A percentile compares a stretch with the other conserved stretches of the same genome.
Conservation (phyloP, 2,113 vertebrate genomes). For the Haplotaxodon microlepis region DNA sequence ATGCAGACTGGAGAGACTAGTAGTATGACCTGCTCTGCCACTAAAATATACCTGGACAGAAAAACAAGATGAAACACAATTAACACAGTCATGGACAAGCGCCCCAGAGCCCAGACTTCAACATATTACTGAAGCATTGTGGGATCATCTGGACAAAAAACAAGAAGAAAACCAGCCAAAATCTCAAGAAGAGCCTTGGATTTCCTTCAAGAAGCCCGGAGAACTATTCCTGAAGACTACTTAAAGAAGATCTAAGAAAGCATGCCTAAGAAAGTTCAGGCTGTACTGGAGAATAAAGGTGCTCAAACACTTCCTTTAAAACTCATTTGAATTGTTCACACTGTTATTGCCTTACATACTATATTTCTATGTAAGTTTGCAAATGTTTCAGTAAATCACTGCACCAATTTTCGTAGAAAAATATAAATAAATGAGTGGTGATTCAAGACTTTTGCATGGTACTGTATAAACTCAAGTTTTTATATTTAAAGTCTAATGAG, state of each 20-base stretch:
- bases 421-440: background rate
- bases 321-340: background rate
- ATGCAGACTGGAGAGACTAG: background rate
- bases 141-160: background rate
- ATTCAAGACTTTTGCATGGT: background rate
- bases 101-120: background rate
- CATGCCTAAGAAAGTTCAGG: background rate
- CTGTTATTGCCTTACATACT: background rate
- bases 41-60: background rate
- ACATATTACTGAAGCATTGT: background rate
- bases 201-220: background rate
- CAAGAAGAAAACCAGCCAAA: background rate
- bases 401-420: fast-evolving
- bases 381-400: background rate
- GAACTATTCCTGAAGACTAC: background rate
- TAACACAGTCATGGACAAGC: background rate
- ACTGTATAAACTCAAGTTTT: background rate
- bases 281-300: background rate
- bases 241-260: background rate
- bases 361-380: background rate
- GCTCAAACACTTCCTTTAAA: background rate
- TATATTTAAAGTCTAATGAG: background rate
- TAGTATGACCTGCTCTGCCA: background rate
- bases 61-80: background rate
- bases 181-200: background rate